Evolutionary conservation across 2,888 invertebrate species (phyloP), one percentile per base, ranked within the genome.

Genomic region (Cephonodes hylas): DNA sequence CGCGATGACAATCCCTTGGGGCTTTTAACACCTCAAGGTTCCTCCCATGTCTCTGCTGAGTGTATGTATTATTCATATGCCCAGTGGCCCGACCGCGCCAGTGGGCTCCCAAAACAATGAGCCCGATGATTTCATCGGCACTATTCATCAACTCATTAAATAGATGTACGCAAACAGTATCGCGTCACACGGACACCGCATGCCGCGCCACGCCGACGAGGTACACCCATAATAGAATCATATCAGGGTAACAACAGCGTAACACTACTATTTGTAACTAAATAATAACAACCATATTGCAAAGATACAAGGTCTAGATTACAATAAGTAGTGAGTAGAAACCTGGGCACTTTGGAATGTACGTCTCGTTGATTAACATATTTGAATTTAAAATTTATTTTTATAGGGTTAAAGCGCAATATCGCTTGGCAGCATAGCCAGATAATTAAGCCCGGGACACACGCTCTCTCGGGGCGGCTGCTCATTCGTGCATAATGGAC

Each of bases 401-500:
- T 0, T 0, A 38, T 22, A 23, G 13, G 0, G 2, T 69, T 83
- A 80, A 70, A 67, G 72, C 74, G 61, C 42, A 66, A 70, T 67
- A 65, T 79, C 60, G 62, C 57, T 60, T 71, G 65, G 59, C 31
- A 62, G 44, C 31, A 68, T 31, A 63, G 63, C 56, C 64, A 80
- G 74, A 88, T 89, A 88, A 90, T 90, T 89, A 89, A 84, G 79
- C 80, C 78, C 75, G 81, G 81, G 87, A 86, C 85, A 89, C 83
- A 84, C 86, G 88, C 83, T 91, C 91, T 91, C 90, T 91, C 86
- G 88, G 89, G 91, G 90, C 85, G 89, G 85, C 81, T 88, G 89
- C 80, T 91, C 88, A 90, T 90, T 91, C 90, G 91, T 91, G 91
- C 90, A 89, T 92, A 92, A 91, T 91, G 88, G 88, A 84, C 88